Conservation (phyloP, 2,888 invertebrate species). For the Meteorus colon region DNA sequence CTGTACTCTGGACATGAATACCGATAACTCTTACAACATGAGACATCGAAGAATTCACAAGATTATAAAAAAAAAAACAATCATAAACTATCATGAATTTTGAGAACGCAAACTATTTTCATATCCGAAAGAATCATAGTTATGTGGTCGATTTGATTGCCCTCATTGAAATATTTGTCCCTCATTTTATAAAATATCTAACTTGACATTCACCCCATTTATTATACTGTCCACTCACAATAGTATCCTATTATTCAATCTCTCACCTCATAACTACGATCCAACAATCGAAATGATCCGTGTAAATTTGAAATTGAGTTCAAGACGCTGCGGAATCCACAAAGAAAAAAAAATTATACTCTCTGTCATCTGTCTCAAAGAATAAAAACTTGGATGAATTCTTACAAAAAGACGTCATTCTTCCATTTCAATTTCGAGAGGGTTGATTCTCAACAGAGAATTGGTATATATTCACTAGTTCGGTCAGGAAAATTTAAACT, state of each 20-base stretch:
- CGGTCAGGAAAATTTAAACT: conserved; percentile 15
- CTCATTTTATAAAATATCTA: neutral
- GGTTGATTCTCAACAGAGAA: neutral
- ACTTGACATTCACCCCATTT: neutral
- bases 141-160: too few species aligned
- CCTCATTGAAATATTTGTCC: neutral
- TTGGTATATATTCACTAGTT: conserved; percentile 4
- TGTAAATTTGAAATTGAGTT: conserved; percentile 2
- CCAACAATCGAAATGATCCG: neutral
- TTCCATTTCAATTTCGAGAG: neutral
- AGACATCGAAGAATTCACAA: too few species aligned
- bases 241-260: neutral
- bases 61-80: too few species aligned
- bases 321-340: neutral
- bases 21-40: too few species aligned
- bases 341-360: neutral
- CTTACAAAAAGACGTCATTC: conserved; percentile 7
- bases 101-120: too few species aligned
- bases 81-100: too few species aligned
- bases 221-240: neutral
- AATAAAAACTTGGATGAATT: conserved; percentile 4
- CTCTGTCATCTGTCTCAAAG: neutral
- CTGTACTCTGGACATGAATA: too few species aligned
- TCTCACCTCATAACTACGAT: neutral
- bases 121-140: too few species aligned